These are phyloP conservation scores for Pelecanus crispus DNA, from an alignment of 2,113 vertebrate species.

Conservation along the genomic window DNA sequence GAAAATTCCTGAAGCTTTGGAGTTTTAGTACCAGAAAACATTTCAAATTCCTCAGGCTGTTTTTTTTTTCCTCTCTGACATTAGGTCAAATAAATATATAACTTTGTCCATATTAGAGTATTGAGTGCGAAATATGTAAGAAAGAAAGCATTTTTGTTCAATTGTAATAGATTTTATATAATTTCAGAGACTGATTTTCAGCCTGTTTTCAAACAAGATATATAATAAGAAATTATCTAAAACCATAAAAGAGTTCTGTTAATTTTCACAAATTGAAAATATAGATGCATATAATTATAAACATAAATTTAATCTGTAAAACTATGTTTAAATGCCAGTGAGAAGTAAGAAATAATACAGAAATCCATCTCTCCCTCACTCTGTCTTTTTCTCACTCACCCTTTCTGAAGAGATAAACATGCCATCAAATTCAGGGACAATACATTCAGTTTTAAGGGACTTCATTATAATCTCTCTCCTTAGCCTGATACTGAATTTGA, in stretches of 20 bases:
- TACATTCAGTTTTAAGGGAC: background rate
- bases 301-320: background rate
- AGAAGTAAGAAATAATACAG: background rate
- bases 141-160: background rate
- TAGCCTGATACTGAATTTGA: background rate
- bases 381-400: background rate
- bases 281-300: background rate
- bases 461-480: background rate
- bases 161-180: background rate
- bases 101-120: background rate
- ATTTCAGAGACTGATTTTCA: background rate
- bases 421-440: background rate
- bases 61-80: background rate
- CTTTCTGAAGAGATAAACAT: background rate
- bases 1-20: conserved; percentile 73
- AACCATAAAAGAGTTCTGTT: background rate
- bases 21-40: conserved; percentile 61
- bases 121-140: background rate
- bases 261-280: background rate
- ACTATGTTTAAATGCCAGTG: background rate
- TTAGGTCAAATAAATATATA: background rate
- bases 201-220: background rate
- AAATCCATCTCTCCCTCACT: background rate
- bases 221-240: background rate
- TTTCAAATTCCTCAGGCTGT: background rate